A percentile compares a stretch with the other conserved stretches of the same genome.
phyloP scores from a whole-genome alignment of 2,888 invertebrate species.

The Coleophora deauratella region DNA sequence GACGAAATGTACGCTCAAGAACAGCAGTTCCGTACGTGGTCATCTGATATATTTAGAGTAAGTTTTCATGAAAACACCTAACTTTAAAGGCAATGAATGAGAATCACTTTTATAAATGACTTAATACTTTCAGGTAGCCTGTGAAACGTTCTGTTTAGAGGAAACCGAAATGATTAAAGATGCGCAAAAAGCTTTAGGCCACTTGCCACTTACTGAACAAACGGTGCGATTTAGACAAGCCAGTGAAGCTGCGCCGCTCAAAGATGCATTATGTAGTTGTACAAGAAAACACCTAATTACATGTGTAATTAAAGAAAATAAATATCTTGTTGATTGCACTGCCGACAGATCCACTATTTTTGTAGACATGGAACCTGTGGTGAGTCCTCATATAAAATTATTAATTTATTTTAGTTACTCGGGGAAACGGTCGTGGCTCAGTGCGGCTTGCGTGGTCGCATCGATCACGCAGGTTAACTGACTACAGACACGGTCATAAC shows the following conservation, averaged over 20 bases:
- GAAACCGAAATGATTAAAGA: conserved; percentile 89
- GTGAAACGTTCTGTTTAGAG: conserved; percentile 94
- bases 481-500: too few species aligned
- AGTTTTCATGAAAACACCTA: conserved; percentile 21
- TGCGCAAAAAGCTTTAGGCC: conserved; percentile 83
- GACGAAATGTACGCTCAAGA: conserved; percentile 98
- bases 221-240: conserved; percentile 81
- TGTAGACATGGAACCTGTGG: conserved; percentile 68
- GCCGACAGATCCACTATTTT: conserved; percentile 74
- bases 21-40: conserved; percentile 92
- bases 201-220: conserved; percentile 81
- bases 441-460: too few species aligned
- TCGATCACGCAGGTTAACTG: too few species aligned
- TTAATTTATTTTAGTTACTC: too few species aligned
- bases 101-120: too few species aligned
- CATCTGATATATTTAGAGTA: conserved; percentile 89
- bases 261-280: conserved; percentile 41
- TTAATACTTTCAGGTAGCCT: conserved; percentile 77
- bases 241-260: conserved; percentile 32
- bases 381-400: conserved; percentile 31
- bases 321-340: conserved; percentile 73
- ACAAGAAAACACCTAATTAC: conserved; percentile 59
- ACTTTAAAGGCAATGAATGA: too few species aligned
- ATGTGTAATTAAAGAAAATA: conserved; percentile 69
- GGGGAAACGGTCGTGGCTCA: too few species aligned